Evolutionary conservation across 30 jellyfish, hydroid and myxozoan genomes (phyloP), one percentile per base, ranked within the genome.

Genomic region (Chironex yamaguchii): DNA sequence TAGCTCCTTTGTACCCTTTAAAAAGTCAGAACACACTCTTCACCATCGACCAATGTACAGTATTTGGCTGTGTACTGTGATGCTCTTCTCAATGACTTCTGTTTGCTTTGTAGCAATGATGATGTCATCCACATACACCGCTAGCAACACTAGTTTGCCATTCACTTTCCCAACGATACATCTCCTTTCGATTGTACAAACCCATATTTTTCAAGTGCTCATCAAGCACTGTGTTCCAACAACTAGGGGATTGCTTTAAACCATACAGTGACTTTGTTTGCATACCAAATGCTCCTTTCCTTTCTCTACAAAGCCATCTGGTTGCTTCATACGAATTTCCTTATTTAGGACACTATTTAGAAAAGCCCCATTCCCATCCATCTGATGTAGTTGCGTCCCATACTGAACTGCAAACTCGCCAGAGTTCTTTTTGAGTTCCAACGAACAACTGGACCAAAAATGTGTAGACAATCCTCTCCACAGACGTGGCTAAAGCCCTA

Each of bases 321-420:
- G 97, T 52, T 89, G 96, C 71, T 89, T 72, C 91, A 89, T 82
- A 49, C 52, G 73, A 3, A 89, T 58, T 6, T 62, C 81, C 29
- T 82, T 91, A 2, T 81, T 31, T 1, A 89, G 71, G 13, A 53
- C 73, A 0, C 97, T 94, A 33, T 88, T 80, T 2, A 88, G 62
- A 88, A 88, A 67, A 4, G 95, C 91, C 0, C 92, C 74, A 14
- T 20, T 31, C 4, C 72, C 35, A 67, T 85, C 95, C 52, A 85
- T 27, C 58, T 85, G 95, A 31, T 85, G 95, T 2, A 71, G 52
- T 23, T 69, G 78, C 20, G 33, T 50, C 3, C 42, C 78, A 3
- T 80, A 20, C 6, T 66, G 17, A 31, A 28, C 77, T 13, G 91
- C 91, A 32, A 88, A 17, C 28, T 78, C 96, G 23, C 80, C 49